Percentiles rank a stretch among this genome's conserved stretches.
These are phyloP conservation scores for Saguinus midas DNA, from an alignment of 2,113 vertebrate species.

Conservation along the genomic window DNA sequence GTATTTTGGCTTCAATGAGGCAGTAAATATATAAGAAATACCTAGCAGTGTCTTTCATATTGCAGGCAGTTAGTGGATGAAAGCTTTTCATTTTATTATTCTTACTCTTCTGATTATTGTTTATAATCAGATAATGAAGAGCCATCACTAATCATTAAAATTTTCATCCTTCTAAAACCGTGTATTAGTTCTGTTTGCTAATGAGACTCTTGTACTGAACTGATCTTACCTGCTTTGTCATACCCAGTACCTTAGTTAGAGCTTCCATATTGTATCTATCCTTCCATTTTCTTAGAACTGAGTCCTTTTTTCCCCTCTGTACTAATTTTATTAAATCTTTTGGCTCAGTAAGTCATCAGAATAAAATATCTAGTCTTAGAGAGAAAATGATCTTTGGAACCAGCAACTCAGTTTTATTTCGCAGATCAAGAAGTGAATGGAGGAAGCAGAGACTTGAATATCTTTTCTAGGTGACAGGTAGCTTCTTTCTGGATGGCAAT, in stretches of 20 bases:
- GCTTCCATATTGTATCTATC: neutral
- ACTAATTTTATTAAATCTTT: neutral
- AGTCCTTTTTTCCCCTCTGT: neutral
- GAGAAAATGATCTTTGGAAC: slow-evolving; percentile 1
- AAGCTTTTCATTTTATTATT: neutral
- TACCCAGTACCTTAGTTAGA: slow-evolving; percentile 2
- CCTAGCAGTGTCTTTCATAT: neutral
- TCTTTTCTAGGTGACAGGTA: neutral
- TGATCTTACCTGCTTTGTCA: neutral
- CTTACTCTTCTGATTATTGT: neutral
- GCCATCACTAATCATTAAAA: neutral
- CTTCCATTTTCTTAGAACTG: neutral
- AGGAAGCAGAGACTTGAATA: neutral
- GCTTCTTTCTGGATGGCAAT: neutral
- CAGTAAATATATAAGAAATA: neutral
- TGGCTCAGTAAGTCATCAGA: neutral
- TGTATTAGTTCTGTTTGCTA: slow-evolving; percentile 37
- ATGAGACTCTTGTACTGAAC: slow-evolving; percentile 13
- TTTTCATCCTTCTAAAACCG: slow-evolving; percentile 25
- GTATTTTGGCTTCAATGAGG: neutral
- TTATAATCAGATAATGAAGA: slow-evolving; percentile 4
- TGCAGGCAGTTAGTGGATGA: neutral
- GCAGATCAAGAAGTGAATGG: neutral
- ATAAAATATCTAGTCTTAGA: neutral
- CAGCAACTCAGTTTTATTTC: neutral